Conservation (phyloP, 2,113 vertebrate genomes). For the Mesembrinibis cayennensis region DNA sequence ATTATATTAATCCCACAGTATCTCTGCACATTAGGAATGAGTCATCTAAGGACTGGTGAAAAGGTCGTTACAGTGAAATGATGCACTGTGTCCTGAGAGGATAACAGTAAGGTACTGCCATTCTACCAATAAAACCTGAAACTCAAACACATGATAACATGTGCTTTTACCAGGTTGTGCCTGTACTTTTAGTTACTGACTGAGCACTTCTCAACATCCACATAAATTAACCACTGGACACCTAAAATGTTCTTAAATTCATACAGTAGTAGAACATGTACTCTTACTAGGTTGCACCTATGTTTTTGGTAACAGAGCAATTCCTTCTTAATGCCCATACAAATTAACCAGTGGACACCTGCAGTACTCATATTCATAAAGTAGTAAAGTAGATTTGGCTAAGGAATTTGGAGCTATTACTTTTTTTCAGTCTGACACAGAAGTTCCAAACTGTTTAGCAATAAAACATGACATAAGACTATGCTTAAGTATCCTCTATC, state of each 20-base stretch:
- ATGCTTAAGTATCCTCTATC: conserved; percentile 42
- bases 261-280: background rate
- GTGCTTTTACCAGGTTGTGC: background rate
- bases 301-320: background rate
- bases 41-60: background rate
- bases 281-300: background rate
- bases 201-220: background rate
- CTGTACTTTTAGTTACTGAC: background rate
- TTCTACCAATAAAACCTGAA: background rate
- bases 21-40: background rate
- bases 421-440: background rate
- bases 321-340: background rate
- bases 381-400: background rate
- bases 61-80: background rate
- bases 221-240: background rate
- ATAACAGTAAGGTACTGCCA: background rate
- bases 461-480: background rate
- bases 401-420: background rate
- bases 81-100: background rate
- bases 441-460: background rate
- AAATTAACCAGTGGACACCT: background rate
- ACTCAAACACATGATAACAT: background rate
- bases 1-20: background rate
- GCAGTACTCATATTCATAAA: background rate
- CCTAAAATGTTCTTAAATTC: background rate